Evolutionary conservation across 2,888 invertebrate genomes (phyloP), one percentile per base, ranked within the genome.

Genomic region (Nephrocerus scutellatus): DNA sequence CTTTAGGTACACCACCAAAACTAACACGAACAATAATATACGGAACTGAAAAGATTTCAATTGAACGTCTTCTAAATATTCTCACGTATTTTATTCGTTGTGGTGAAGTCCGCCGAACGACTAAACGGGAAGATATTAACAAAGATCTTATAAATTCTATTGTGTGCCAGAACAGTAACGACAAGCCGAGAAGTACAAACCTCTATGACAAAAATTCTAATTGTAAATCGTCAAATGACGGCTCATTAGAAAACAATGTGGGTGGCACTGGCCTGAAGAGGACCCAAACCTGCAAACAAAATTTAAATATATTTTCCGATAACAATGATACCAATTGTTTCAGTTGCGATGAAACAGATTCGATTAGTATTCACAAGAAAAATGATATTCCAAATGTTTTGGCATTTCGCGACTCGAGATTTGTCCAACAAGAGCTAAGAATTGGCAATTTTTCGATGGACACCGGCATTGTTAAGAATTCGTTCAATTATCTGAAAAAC

Each of bases 1-100:
- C 83, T 35, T 76, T 87, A 28, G 90, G 87, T 3, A 77, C 75
- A 62, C 88, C 89, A 0, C 74, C 81, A 0, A 79, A 82, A 61
- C 72, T 85, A 23, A 79, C 87, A 0, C 79, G 83, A 46, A 91
- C 92, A 5, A 77, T 93, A 36, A 75, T 93, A 48, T 78, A 82
- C 20, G 84, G 84, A 20, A 65, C 74, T 6, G 74, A 75, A 35
- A 62, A 63, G 39, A 79, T 83, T 59, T 70, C 74, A 3, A 75
- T 91, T 34, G 77, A 80, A 51, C 80, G 80, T 54, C 73, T 92
- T 7, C 72, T 93, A 6, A 76, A 77, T 44, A 79, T 87, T 22
- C 70, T 93, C 15, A 85, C 88, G 0, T 95, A 93, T 62, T 92
- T 95, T 59, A 77, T 93, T 44, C 77, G 89, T 30, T 88, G 86